phyloP scores from a whole-genome alignment of 2,113 vertebrate species.

The Colinus virginianus region DNA sequence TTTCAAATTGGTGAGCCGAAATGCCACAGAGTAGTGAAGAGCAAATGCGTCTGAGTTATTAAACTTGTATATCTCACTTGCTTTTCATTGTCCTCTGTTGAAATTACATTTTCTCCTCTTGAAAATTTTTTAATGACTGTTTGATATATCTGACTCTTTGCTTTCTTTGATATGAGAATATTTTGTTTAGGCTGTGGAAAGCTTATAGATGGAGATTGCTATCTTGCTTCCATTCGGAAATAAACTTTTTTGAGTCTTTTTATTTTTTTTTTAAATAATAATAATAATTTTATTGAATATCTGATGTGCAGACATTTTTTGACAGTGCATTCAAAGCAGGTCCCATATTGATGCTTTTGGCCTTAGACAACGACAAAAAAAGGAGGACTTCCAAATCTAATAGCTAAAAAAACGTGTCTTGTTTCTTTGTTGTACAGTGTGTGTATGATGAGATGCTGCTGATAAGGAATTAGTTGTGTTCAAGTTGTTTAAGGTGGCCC shows the following conservation, averaged over 20 bases:
- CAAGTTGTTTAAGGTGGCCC: not conserved
- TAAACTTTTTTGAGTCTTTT: not conserved
- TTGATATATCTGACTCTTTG: conserved; percentile 1
- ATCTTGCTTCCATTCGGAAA: conserved; percentile 5
- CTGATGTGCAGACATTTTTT: not conserved
- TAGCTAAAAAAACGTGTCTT: not conserved
- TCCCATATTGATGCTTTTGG: not conserved
- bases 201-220: not conserved
- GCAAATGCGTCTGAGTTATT: conserved; percentile 6
- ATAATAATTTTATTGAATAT: not conserved
- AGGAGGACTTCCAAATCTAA: not conserved
- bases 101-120: conserved; percentile 22
- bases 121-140: conserved; percentile 45
- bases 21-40: not conserved
- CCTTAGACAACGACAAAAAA: not conserved
- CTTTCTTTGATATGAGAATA: conserved; percentile 1
- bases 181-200: conserved; percentile 7
- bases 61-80: not conserved
- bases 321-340: not conserved
- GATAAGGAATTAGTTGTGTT: not conserved
- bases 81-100: conserved; percentile 1
- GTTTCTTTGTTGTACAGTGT: not conserved
- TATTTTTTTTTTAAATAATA: not conserved
- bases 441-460: not conserved
- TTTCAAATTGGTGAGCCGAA: not conserved